A percentile compares a stretch with the other conserved stretches of the same genome.
phyloP scores from a whole-genome alignment of 2,888 invertebrate species.

The Odontomyia ornata region DNA sequence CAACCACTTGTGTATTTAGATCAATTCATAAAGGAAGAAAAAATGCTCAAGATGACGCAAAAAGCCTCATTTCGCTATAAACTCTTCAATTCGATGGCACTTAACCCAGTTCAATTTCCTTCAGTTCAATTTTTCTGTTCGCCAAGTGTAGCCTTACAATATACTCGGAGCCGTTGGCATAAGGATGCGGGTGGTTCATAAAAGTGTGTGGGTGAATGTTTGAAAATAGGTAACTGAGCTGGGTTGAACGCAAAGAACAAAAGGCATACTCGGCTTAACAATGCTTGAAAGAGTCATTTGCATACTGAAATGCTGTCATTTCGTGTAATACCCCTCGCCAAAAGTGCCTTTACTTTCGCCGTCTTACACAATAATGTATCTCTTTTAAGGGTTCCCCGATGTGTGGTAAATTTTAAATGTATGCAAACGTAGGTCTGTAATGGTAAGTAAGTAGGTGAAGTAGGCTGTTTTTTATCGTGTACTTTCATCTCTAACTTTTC shows the following conservation, averaged over 20 bases:
- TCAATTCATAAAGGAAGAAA: background rate
- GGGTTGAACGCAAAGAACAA: slow-evolving; percentile 24
- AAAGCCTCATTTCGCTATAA: slow-evolving; percentile 30
- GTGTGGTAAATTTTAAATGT: slow-evolving; percentile 43
- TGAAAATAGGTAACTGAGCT: background rate
- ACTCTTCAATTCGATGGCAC: slow-evolving; percentile 34
- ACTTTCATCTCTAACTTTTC: slow-evolving; percentile 25
- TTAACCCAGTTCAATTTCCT: slow-evolving; percentile 42
- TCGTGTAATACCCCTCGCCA: slow-evolving; percentile 37
- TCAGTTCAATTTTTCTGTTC: slow-evolving; percentile 39
- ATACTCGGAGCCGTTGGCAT: background rate
- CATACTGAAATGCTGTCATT: slow-evolving; percentile 43
- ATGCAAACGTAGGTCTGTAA: slow-evolving; percentile 17
- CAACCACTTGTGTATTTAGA: slow-evolving; percentile 3
- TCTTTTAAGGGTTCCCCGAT: slow-evolving; percentile 38
- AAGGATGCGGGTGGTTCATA: background rate
- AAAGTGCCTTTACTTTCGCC: slow-evolving; percentile 38
- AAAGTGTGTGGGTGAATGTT: background rate
- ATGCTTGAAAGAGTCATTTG: slow-evolving; percentile 43
- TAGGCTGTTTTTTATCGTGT: slow-evolving; percentile 28
- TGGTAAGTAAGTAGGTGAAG: slow-evolving; percentile 28
- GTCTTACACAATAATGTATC: slow-evolving; percentile 29
- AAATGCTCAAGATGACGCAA: slow-evolving; percentile 22
- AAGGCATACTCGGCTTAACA: slow-evolving; percentile 37
- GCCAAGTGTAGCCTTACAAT: slow-evolving; percentile 5